A percentile compares a stretch with the other conserved stretches of the same genome.
phyloP scores from a whole-genome alignment of 2,113 vertebrate species.

The Sinocyclocheilus rhinocerous region DNA sequence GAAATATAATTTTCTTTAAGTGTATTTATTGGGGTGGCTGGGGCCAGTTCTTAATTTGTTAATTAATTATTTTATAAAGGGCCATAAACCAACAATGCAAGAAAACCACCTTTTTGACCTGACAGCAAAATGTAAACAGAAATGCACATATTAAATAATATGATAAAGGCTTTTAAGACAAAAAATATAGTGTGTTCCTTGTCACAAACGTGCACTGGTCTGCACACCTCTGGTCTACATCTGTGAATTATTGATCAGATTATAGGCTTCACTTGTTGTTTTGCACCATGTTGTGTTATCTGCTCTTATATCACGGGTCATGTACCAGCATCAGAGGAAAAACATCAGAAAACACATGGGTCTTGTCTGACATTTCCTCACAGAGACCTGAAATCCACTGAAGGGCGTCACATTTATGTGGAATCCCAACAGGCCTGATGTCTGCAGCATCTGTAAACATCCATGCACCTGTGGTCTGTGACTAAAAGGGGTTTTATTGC shows the following conservation, averaged over 20 bases:
- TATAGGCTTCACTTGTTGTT: neutral
- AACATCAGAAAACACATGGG: neutral
- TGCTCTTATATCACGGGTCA: neutral
- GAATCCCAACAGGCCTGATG: neutral
- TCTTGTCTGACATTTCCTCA: neutral
- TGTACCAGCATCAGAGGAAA: neutral
- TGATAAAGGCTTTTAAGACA: neutral
- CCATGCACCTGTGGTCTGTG: neutral
- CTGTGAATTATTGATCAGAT: neutral
- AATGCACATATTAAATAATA: neutral
- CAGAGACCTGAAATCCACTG: neutral
- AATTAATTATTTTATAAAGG: too few relatives aligned
- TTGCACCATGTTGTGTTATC: neutral
- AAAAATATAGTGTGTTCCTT: too few relatives aligned
- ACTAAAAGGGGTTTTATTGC: slow-evolving; percentile 1
- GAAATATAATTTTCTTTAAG: too few relatives aligned
- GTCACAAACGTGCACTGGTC: neutral
- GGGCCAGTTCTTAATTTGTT: too few relatives aligned
- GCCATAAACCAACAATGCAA: too few relatives aligned
- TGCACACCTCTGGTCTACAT: neutral
- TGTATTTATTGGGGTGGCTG: too few relatives aligned
- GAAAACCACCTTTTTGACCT: too few relatives aligned
- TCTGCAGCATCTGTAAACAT: slow-evolving; percentile 23
- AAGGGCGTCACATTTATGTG: neutral
- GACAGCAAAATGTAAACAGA: neutral